These are phyloP conservation scores for Takifugu rubripes DNA, from an alignment of 2,797 vertebrate genomes.

Conservation along the genomic window DNA sequence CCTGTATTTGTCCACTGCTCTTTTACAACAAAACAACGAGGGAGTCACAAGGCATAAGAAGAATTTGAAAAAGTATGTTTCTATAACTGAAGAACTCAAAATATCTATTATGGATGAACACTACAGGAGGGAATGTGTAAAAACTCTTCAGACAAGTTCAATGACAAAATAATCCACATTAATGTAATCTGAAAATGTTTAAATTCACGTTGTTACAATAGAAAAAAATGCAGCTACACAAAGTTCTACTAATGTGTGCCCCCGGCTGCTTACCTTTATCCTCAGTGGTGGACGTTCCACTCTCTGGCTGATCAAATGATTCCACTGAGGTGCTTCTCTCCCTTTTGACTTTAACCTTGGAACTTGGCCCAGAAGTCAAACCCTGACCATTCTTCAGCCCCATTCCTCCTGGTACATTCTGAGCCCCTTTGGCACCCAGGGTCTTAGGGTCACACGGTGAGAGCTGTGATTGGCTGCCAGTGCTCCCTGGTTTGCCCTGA, in stretches of 20 bases:
- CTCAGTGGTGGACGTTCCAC: constrained; percentile 90
- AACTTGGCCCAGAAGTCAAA: constrained; percentile 87
- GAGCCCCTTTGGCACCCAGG: constrained; percentile 88
- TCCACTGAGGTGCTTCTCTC: constrained; percentile 96
- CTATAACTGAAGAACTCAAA: no score
- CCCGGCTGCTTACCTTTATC: constrained; percentile 82
- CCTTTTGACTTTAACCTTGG: constrained; percentile 97
- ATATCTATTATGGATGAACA: no score
- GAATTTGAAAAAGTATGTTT: background rate
- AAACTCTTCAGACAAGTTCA: no score
- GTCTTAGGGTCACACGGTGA: constrained; percentile 95
- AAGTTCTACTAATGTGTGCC: background rate
- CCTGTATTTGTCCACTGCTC: background rate
- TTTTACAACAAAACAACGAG: constrained; percentile 5
- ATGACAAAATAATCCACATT: no score
- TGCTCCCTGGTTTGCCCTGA: constrained; percentile 96
- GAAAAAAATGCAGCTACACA: no score
- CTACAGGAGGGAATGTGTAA: no score
- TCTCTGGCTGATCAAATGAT: constrained; percentile 95
- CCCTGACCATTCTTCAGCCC: constrained; percentile 93
- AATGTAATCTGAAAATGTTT: background rate
- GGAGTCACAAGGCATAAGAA: background rate
- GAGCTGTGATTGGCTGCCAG: constrained; percentile 94
- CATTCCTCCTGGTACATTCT: constrained; percentile 90
- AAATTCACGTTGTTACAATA: background rate